phyloP scores from a whole-genome alignment of 2,113 vertebrate species.

The Dromas ardeola region DNA sequence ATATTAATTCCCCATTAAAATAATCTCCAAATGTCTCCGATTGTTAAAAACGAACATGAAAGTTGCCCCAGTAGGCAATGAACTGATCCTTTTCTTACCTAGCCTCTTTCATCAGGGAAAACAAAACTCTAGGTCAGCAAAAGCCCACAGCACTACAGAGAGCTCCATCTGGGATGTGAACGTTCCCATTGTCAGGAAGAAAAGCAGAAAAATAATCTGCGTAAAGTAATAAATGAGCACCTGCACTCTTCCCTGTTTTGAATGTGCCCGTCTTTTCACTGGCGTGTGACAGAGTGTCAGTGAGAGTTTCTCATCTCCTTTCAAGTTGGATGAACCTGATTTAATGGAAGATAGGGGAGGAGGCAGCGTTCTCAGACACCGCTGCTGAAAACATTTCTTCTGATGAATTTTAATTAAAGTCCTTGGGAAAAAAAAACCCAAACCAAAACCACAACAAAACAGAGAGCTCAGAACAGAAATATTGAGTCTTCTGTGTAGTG shows the following conservation, averaged over 20 bases:
- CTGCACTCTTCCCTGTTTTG: conserved; percentile 41
- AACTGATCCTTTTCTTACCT: not conserved
- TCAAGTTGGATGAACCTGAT: conserved; percentile 60
- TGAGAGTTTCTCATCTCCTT: conserved; percentile 47
- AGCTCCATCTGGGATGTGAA: conserved; percentile 40
- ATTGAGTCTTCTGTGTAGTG: not conserved
- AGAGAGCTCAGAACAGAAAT: not conserved
- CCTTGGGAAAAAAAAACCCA: not conserved
- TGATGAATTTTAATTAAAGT: conserved; percentile 55
- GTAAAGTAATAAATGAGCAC: conserved; percentile 47
- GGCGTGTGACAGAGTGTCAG: conserved; percentile 48
- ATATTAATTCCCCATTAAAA: not conserved
- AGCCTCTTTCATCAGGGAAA: not conserved
- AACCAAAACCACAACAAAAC: not conserved
- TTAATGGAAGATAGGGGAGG: conserved; percentile 35
- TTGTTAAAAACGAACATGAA: not conserved
- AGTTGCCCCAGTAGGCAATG: not conserved
- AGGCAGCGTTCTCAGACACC: not conserved
- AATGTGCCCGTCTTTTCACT: conserved; percentile 23
- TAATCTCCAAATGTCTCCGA: not conserved
- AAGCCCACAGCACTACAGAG: conserved; percentile 38
- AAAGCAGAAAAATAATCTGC: conserved; percentile 43
- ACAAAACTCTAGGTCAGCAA: conserved; percentile 35
- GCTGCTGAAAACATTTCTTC: conserved; percentile 7
- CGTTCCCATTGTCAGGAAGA: conserved; percentile 27